These are phyloP conservation scores for Tadarida brasiliensis DNA, from an alignment of 2,797 vertebrate species.

Conservation along the genomic window DNA sequence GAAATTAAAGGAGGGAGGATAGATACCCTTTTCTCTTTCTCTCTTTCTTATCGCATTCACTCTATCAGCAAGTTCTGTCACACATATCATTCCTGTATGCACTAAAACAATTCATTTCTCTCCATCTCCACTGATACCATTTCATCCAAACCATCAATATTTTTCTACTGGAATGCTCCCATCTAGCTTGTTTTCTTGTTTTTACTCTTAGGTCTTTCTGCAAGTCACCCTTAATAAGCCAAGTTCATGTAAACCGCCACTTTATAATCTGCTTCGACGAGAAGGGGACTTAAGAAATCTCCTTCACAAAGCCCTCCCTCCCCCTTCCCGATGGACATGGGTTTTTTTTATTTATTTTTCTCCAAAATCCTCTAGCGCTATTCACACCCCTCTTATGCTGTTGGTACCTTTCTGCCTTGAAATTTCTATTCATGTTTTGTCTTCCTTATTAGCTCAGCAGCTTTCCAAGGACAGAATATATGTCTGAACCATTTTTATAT, in stretches of 20 bases:
- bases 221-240: background rate
- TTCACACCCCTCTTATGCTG: no score
- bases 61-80: background rate
- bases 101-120: background rate
- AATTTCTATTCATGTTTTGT: background rate
- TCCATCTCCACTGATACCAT: background rate
- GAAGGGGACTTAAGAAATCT: background rate
- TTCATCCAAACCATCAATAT: background rate
- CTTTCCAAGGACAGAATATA: background rate
- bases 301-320: background rate
- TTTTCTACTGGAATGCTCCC: background rate
- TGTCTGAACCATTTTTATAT: background rate
- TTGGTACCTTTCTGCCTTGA: background rate
- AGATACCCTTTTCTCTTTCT: background rate
- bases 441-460: background rate
- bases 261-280: background rate
- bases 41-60: background rate
- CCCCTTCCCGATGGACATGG: background rate
- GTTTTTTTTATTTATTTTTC: background rate
- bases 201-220: background rate
- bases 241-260: background rate
- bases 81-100: background rate
- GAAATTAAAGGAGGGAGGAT: background rate
- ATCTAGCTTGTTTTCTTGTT: background rate
- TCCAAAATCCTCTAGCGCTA: background rate